Conservation (phyloP, 2,797 vertebrate species). For the Morelia viridis region DNA sequence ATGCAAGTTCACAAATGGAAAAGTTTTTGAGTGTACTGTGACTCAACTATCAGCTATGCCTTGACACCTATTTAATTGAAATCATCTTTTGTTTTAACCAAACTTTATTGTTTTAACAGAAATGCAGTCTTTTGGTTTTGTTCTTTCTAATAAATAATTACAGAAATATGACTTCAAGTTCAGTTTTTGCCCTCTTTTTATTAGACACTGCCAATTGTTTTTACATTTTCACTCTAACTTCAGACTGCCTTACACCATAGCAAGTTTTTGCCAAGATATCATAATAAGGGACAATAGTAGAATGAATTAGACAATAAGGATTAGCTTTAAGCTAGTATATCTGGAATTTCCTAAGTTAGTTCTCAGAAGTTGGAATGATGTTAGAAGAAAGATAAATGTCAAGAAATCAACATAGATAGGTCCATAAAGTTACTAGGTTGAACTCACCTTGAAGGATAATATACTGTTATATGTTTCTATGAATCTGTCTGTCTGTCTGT, state of each 20-base stretch:
- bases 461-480: not conserved
- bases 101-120: slow-evolving; percentile 21
- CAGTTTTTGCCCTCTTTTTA: not conserved
- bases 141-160: slow-evolving; percentile 36
- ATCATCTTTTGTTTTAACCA: slow-evolving; percentile 22
- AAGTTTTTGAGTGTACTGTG: slow-evolving; percentile 11
- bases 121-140: slow-evolving; percentile 34
- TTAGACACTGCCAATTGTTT: slow-evolving; percentile 1
- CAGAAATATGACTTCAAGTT: slow-evolving; percentile 16
- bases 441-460: not conserved
- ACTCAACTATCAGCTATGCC: not conserved
- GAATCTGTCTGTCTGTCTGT: not conserved
- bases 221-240: not conserved
- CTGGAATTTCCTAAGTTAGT: not conserved
- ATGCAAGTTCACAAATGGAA: slow-evolving; percentile 15
- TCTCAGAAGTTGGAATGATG: too few relatives aligned
- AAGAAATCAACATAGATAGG: too few relatives aligned
- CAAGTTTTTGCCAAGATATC: slow-evolving; percentile 11
- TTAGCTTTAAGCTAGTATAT: not conserved
- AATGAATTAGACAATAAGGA: not conserved
- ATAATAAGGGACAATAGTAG: slow-evolving; percentile 8
- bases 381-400: too few relatives aligned
- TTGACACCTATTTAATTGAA: slow-evolving; percentile 13
- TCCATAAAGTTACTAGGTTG: too few relatives aligned
- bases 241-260: not conserved